Evolutionary conservation across 2,797 vertebrate species (phyloP), one percentile per base, ranked within the genome.

Genomic region (Dermochelys coriacea): DNA sequence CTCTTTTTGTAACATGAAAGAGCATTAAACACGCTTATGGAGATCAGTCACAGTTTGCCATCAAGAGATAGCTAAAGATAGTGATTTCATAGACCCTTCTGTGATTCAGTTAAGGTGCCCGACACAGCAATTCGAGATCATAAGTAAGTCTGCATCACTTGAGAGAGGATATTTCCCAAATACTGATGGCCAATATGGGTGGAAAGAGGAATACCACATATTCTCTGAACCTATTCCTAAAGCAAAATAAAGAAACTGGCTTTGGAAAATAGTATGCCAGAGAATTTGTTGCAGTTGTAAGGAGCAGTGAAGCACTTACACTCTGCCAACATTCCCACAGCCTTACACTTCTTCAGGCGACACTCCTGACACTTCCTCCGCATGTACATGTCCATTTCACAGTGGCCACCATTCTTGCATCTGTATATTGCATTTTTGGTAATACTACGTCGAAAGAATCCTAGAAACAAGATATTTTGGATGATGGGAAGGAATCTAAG

Each of bases 321-420:
- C 97, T 99, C 99, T 23, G 99, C 99, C 96, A 99, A 97, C 99
- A 99, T 99, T 85, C 99, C 99, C 96, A 99, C 99, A 5, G 99
- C 99, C n/a, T 98, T 99, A 95, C 99, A 99, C 96, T 99, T 99
- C 97, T 99, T 99, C 95, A 99, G 92, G 86, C 99, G 98, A 95
- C 99, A 99, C 97, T 99, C 99, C 95, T 99, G 99, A 95, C 99
- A 99, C 97, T 99, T 99, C 95, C 99, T 99, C 57, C 99, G 97
- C 99, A 99, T 99, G 97, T 99, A 99, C 99, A 99, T 99, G 98
- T 99, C 99, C 99, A 99, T 99, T 98, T 99, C 99, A 90, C 99
- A 99, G 94, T 99, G 97, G 1, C 99, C 99, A 0, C 99, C 99
- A 5, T 98, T 99, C 98, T 99, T 99, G 94, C 99, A 99, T 89